Conservation (phyloP, 2,113 vertebrate genomes). For the Channa argus region DNA sequence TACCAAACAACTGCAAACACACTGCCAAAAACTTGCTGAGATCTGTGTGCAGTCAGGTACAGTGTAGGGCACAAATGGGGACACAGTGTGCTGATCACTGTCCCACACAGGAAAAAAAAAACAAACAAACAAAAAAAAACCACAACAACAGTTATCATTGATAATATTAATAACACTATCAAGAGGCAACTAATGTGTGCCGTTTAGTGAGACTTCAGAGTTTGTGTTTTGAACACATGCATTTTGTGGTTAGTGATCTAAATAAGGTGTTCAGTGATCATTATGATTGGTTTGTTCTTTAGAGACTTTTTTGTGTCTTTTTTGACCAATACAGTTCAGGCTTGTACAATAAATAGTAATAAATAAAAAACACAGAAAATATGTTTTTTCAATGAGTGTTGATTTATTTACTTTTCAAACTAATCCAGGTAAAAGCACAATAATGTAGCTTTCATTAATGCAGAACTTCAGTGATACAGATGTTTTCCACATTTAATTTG, state of each 20-base stretch:
- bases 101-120: constrained; percentile 9
- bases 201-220: constrained; percentile 60
- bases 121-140: background rate
- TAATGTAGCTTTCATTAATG: constrained; percentile 17
- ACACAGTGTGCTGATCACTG: constrained; percentile 37
- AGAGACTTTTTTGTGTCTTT: constrained; percentile 79
- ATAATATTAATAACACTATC: constrained; percentile 38
- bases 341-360: constrained; percentile 80
- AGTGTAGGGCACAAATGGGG: constrained; percentile 35
- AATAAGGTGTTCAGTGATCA: constrained; percentile 76
- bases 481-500: constrained; percentile 18
- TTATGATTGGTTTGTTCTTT: constrained; percentile 80
- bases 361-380: constrained; percentile 70
- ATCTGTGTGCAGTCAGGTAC: constrained; percentile 52
- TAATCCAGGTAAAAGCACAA: constrained; percentile 37
- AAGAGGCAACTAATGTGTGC: constrained; percentile 63
- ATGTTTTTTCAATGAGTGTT: constrained; percentile 72
- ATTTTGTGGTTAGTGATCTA: constrained; percentile 78
- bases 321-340: constrained; percentile 74
- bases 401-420: constrained; percentile 58
- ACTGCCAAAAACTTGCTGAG: constrained; percentile 73
- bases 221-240: constrained; percentile 76
- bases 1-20: constrained; percentile 75
- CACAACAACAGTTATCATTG: constrained; percentile 33
- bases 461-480: background rate